phyloP scores from a whole-genome alignment of 2,113 vertebrate genomes.

The Vicugna pacos region DNA sequence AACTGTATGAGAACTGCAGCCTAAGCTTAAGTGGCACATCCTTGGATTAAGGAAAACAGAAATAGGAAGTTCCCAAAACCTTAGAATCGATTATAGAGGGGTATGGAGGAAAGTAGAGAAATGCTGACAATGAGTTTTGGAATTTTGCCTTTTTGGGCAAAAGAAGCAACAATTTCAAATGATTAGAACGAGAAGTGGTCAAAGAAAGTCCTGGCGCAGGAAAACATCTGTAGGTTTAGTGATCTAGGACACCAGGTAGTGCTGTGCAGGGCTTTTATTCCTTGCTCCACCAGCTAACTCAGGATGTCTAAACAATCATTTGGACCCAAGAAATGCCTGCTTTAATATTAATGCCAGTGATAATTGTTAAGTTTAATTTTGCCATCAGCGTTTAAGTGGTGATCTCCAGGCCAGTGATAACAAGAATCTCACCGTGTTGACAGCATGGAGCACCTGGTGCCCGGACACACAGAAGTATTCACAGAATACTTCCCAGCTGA shows the following conservation, averaged over 20 bases:
- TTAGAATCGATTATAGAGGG: not conserved
- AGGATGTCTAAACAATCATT: not conserved
- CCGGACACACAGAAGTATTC: not conserved
- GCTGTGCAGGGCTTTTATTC: not conserved
- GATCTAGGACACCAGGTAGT: not conserved
- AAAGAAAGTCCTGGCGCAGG: not conserved
- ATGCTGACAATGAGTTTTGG: not conserved
- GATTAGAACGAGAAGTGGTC: not conserved
- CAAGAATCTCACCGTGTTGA: not conserved
- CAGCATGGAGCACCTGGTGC: not conserved
- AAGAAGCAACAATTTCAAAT: constrained; percentile 53
- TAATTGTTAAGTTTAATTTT: constrained; percentile 1
- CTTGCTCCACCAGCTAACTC: not conserved
- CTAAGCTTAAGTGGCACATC: not conserved
- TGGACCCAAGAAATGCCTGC: not conserved
- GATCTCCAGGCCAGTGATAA: not conserved
- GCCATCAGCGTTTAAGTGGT: not conserved
- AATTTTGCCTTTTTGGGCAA: constrained; percentile 47
- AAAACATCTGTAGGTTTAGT: not conserved
- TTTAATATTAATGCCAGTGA: constrained; percentile 23
- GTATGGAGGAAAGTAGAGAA: constrained; percentile 14
- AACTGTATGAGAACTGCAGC: not conserved
- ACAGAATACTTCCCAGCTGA: not conserved
- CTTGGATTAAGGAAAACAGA: constrained; percentile 4
- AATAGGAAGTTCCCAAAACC: not conserved